Conservation (phyloP, 2,113 vertebrate species). For the Struthidea cinerea region DNA sequence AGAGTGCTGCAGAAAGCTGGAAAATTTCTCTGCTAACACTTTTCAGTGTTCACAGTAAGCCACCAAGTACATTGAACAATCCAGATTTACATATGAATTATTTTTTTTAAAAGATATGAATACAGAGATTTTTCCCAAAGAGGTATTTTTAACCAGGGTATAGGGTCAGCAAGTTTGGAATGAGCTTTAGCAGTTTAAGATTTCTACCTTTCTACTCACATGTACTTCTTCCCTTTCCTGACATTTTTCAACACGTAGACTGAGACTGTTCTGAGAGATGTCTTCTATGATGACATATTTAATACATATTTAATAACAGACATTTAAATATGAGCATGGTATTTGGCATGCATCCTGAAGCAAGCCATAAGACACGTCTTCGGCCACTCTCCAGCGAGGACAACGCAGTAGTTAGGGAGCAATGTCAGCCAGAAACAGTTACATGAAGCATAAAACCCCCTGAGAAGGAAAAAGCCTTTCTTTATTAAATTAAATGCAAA, state of each 20-base stretch:
- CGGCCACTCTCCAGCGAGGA: not conserved
- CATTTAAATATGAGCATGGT: not conserved
- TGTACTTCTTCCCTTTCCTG: not conserved
- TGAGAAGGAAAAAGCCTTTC: not conserved
- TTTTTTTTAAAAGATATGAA: not conserved
- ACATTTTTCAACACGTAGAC: not conserved
- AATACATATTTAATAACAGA: not conserved
- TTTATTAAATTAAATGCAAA: not conserved
- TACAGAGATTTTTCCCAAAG: not conserved
- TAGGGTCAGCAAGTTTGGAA: not conserved
- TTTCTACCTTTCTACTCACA: not conserved
- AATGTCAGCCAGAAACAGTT: not conserved
- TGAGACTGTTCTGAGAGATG: not conserved
- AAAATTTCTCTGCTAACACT: no score
- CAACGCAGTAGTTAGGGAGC: not conserved
- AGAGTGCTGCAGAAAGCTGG: no score
- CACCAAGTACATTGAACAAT: not conserved
- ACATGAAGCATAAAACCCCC: not conserved
- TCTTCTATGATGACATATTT: not conserved
- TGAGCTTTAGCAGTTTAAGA: not conserved
- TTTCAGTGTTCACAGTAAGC: no score
- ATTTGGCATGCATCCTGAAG: not conserved
- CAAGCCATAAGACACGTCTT: not conserved
- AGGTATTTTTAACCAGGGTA: not conserved
- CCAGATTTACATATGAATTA: not conserved